Evolutionary conservation across 2,888 invertebrate species (phyloP), one percentile per base, ranked within the genome.

Genomic region (Ceraclea dissimilis): DNA sequence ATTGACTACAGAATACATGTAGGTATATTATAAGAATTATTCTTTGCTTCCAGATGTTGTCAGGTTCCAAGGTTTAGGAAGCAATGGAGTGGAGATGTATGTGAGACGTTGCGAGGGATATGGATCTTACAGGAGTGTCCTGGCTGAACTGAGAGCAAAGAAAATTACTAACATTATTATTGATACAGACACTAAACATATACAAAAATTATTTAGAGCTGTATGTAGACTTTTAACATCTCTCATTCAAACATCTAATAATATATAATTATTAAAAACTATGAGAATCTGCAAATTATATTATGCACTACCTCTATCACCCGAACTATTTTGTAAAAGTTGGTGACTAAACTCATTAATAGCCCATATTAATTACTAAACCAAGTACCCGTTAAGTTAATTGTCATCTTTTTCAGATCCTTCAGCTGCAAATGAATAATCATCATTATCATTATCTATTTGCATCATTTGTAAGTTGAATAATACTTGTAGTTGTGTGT

Each of bases 381-480:
- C n/a, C n/a, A n/a, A n/a, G n/a, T n/a, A n/a, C n/a, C n/a, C n/a
- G n/a, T n/a, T n/a, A n/a, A 16, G 8, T 44, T 44, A 31, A 50
- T 50, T 50, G n/a, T 50, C 26, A 44, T 16, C 16, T 22, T 16
- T 61, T 61, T 34, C 84, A 96, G 95, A 93, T 95, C 64, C 75
- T 94, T 16, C 93, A 94, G 69, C 79, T 95, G 10, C 93, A 94
- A 72, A 96, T 96, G 95, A 93, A 95, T 69, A 94, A 94, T 69
- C 91, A 93, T 70, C 80, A 91, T 66, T 95, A 93, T 68, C 95
- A 96, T 70, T 96, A 93, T 70, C 88, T 95, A 78, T 95, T 95
- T 69, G 94, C 94, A 16, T 93, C 93, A 2, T 90, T 93, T 72
- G 93, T 93, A 80, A 89, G 91, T 90, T 79, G 43, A n/a, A n/a